Percentiles rank a stretch among this genome's conserved stretches.
These are phyloP conservation scores for Elephantulus edwardii DNA, from an alignment of 2,113 vertebrate genomes.

Conservation along the genomic window DNA sequence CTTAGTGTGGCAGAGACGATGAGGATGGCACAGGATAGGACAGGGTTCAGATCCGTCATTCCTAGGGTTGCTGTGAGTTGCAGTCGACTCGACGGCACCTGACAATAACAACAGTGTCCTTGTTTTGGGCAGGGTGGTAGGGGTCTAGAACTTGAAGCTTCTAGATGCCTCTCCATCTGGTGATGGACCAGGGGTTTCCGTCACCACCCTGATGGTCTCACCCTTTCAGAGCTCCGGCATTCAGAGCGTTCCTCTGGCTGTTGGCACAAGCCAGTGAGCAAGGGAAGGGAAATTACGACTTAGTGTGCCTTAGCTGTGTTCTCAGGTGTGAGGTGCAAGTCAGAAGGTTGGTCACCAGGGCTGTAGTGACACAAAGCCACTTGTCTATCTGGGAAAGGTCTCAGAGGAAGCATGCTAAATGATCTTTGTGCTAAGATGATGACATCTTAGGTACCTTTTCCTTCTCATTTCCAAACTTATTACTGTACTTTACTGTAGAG, in stretches of 20 bases:
- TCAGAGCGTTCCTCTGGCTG: not conserved
- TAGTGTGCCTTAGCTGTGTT: not conserved
- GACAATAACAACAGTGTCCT: too few relatives aligned
- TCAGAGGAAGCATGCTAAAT: too few relatives aligned
- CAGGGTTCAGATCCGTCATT: too few relatives aligned
- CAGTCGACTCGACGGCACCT: too few relatives aligned
- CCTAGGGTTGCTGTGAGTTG: too few relatives aligned
- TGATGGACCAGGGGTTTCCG: not conserved
- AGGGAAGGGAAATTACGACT: not conserved
- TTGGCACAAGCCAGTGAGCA: fast-evolving
- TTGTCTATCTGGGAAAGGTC: not conserved
- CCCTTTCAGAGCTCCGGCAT: not conserved
- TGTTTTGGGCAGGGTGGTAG: too few relatives aligned
- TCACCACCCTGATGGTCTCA: not conserved
- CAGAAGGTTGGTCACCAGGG: not conserved
- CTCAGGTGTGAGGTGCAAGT: not conserved
- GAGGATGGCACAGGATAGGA: too few relatives aligned
- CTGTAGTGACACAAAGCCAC: not conserved
- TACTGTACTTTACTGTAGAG: not conserved
- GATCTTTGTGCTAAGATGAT: not conserved
- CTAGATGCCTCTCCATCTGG: too few relatives aligned
- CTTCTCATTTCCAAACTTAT: not conserved
- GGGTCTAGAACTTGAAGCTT: too few relatives aligned
- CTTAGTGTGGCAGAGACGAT: too few relatives aligned
- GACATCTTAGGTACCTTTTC: not conserved